A percentile compares a stretch with the other conserved stretches of the same genome.
Conservation (phyloP, 2,797 vertebrate species). For the Cyclopterus lumpus region DNA sequence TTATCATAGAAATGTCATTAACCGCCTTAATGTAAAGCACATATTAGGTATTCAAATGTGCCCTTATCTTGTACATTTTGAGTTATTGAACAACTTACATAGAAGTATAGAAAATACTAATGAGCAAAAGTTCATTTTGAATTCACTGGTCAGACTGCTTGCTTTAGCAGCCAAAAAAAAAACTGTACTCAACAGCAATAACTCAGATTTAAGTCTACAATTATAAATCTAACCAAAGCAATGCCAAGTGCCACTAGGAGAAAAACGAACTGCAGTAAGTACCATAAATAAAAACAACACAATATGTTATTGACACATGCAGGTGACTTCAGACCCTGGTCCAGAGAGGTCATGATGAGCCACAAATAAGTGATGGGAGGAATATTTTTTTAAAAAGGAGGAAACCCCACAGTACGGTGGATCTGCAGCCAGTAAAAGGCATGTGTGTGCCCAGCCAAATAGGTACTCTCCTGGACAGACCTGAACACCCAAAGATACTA, state of each 20-base stretch:
- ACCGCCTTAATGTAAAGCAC: background rate
- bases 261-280: slow-evolving; percentile 36
- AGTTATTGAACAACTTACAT: background rate
- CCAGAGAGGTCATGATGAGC: slow-evolving; percentile 44
- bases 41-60: background rate
- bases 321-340: slow-evolving; percentile 34
- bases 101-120: slow-evolving; percentile 13
- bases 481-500: slow-evolving; percentile 16
- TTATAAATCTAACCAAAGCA: slow-evolving; percentile 43
- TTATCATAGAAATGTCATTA: background rate
- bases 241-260: slow-evolving; percentile 14
- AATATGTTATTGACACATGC: slow-evolving; percentile 38
- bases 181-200: slow-evolving; percentile 26
- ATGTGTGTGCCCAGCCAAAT: background rate
- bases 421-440: slow-evolving; percentile 16
- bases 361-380: slow-evolving; percentile 29
- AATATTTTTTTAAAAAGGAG: slow-evolving; percentile 7
- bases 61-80: background rate
- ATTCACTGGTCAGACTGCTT: slow-evolving; percentile 26
- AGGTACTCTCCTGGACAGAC: slow-evolving; percentile 11
- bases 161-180: slow-evolving; percentile 37
- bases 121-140: background rate
- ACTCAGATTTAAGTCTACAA: slow-evolving; percentile 23
- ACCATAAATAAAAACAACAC: slow-evolving; percentile 49
- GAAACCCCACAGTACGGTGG: slow-evolving; percentile 7